Base-by-base conservation (phyloP, 2,888 invertebrate species). In the Digitonthophagus gazella region DNA sequence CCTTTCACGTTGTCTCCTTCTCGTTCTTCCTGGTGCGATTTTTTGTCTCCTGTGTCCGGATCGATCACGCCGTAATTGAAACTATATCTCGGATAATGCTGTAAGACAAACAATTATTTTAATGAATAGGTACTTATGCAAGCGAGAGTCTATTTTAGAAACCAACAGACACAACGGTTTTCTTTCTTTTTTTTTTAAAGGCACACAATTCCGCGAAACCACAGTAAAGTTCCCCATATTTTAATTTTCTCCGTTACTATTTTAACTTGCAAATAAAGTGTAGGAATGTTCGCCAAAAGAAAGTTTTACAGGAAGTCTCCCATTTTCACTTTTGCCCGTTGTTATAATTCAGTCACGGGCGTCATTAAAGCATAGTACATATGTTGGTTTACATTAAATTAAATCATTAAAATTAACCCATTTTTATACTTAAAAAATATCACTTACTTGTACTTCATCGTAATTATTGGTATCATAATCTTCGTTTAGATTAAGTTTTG, bases 21-120 rank as follows among this genome's bases (percentile, higher is more conserved):
- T 64, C 61, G 61, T 69, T 83, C 83, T 74, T 86, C 86, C 67
- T 86, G 85, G 72, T 86, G 86, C 0, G 85, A 84, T 77, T 86
- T 86, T 70, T 86, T 86, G 75, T 86, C 86, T 8, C 86, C 86
- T 1, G 84, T 85, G 76, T 86, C 85, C 76, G 86, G 85, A 77
- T 86, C 86, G 68, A 85, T 85, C 44, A 86, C 86, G 16, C 86
- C 86, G 72, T 86, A 86, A 75, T 86, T 86, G 79, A 86, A 86
- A 64, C 78, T 82, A 75, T 86, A 86, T 77, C 66, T 69, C 2
- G 81, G 89, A 89, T 88, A 89, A 15, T 88, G 88, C 75, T 88
- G 89, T 44, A 86, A 61, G 28, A 44, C 28, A 44, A 44, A 44
- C 28, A 44, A 44, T 44, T 44, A 44, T 44, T 44, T 44, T 44